Evolutionary conservation across 2,888 invertebrate genomes (phyloP), one percentile per base, ranked within the genome.

Genomic region (Platerodrilus igneus): DNA sequence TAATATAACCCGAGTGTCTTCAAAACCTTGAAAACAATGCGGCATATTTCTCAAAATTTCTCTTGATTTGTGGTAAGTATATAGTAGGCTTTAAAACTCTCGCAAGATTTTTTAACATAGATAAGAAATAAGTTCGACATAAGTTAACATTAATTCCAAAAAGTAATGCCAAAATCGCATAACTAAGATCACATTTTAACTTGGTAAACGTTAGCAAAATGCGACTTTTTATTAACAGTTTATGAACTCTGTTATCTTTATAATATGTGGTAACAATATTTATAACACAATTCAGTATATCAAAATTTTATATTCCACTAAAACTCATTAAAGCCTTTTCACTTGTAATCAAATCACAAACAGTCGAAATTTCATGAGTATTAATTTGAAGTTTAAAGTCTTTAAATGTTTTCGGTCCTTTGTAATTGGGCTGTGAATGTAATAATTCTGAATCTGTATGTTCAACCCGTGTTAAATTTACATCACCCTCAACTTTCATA

Each of bases 171-270:
- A 32, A 14, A 14, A 16, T 20, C 9, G 22, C 15, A 32, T 20
- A 32, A 3, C 15, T 22, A 22, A 32, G 15, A 32, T 32, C 16
- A 5, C 9, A n/a, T n/a, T 32, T 32, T 23, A 32, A 22, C 19
- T 32, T 32, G 2, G 15, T n/a, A 14, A 32, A 32, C 4, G 23
- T 22, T 32, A 32, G 22, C 10, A 32, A 16, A 5, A 32, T 9
- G 21, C 32, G 8, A 16, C 22, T 14, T 14, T 22, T 32, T 22
- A 32, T 32, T 8, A n/a, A 9, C 19, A 32, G 10, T 22, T n/a
- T 21, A 32, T 20, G 32, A 2, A 11, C 9, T 11, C 23, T 11
- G 4, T 13, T 21, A 32, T 32, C 23, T 22, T 13, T 16, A 14
- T 32, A 22, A 8, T 7, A 17, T 18, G 7, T 16, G n/a, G n/a